These are phyloP conservation scores for Heteromurus nitidus DNA, from an alignment of 2,888 invertebrate species.

Conservation along the genomic window DNA sequence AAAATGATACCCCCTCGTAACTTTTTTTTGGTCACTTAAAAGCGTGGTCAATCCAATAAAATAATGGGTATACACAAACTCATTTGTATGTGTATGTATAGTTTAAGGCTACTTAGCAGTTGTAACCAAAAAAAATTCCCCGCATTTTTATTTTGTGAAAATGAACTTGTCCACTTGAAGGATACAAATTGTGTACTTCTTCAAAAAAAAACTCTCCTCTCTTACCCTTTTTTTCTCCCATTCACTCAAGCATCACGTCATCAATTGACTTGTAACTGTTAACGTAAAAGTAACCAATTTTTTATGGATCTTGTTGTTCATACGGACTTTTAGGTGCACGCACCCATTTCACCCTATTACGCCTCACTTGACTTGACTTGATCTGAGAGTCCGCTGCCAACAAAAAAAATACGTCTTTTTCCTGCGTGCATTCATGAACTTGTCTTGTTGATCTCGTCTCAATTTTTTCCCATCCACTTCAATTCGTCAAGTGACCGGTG, in stretches of 20 bases:
- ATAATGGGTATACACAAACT: conserved; percentile 36
- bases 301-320: background rate
- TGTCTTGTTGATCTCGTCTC: conserved; percentile 23
- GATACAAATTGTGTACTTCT: conserved; percentile 59
- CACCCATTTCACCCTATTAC: conserved; percentile 17
- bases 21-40: conserved; percentile 41
- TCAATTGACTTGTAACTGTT: conserved; percentile 53
- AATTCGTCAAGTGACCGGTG: conserved; percentile 61
- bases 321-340: conserved; percentile 5
- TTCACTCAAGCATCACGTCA: conserved; percentile 52
- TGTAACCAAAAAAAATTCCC: background rate
- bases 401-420: no score
- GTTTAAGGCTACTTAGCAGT: no score
- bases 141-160: conserved; percentile 3
- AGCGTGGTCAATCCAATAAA: conserved; percentile 63
- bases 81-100: no score
- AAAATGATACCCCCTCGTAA: background rate
- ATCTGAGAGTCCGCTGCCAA: no score
- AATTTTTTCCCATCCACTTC: conserved; percentile 45
- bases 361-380: conserved; percentile 28
- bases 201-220: conserved; percentile 7
- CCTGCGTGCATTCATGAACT: no score
- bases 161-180: conserved; percentile 54
- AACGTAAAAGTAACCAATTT: conserved; percentile 15
- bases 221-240: conserved; percentile 34